Evolutionary conservation across 1,140 invertebrate genomes (phyloP).

Genomic region (Oedothorax gibbosus): DNA sequence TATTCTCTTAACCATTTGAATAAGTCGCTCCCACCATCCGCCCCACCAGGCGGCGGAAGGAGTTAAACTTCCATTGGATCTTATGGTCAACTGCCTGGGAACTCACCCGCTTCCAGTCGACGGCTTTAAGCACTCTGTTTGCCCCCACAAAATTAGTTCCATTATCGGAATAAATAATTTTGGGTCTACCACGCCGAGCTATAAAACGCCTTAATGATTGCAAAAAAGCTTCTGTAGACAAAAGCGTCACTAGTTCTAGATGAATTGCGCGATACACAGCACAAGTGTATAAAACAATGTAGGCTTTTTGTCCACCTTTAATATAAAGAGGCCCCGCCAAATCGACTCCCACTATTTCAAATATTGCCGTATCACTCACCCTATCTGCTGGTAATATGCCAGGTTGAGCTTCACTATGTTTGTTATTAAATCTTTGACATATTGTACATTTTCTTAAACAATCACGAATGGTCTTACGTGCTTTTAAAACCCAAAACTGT

Average conservation of each 20-base stretch:
- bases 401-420: neutral
- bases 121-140: neutral
- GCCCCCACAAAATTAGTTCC: neutral
- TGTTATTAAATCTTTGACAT: neutral
- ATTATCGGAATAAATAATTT: neutral
- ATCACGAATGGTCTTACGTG: neutral
- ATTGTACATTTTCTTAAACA: neutral
- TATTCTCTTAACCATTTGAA: neutral
- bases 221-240: neutral
- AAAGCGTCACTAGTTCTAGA: neutral
- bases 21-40: neutral
- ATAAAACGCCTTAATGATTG: slow-evolving; percentile 4
- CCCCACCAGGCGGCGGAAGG: neutral
- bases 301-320: neutral
- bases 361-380: neutral
- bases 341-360: neutral
- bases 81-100: neutral
- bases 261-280: neutral
- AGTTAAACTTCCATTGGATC: neutral
- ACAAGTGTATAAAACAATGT: slow-evolving; percentile 8
- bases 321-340: neutral
- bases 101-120: neutral
- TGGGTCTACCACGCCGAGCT: neutral
- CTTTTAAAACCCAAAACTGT: neutral
- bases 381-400: neutral